A percentile compares a stretch with the other conserved stretches of the same genome.
These are phyloP conservation scores for Crotophaga sulcirostris DNA, from an alignment of 2,113 vertebrate genomes.

Conservation along the genomic window DNA sequence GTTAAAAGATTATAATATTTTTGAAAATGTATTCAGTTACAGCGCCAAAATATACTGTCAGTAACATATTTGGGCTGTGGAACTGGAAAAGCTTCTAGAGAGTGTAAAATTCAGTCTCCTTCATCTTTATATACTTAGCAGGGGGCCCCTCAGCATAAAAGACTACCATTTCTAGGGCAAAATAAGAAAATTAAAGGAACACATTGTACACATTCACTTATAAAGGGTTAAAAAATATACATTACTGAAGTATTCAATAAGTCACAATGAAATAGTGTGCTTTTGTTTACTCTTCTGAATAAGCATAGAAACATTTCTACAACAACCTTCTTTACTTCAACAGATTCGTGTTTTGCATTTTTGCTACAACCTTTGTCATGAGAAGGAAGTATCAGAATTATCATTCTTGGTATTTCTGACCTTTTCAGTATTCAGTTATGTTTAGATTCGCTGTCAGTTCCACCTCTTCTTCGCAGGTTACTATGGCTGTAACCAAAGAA, in stretches of 20 bases:
- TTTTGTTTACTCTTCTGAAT: background rate
- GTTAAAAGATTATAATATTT: background rate
- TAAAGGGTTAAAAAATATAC: background rate
- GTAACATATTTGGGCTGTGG: background rate
- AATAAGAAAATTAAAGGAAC: background rate
- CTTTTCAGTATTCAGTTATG: slow-evolving; percentile 16
- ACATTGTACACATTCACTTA: background rate
- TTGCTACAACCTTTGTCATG: background rate
- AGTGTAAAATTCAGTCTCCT: background rate
- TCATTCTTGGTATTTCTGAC: slow-evolving; percentile 23
- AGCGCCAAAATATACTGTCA: background rate
- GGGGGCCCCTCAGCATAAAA: background rate
- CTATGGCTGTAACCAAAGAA: slow-evolving; percentile 1
- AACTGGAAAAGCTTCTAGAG: background rate
- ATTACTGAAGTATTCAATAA: background rate
- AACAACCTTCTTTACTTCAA: background rate
- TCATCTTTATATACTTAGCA: background rate
- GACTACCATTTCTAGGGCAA: background rate
- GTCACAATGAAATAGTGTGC: background rate
- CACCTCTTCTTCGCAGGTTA: slow-evolving; percentile 11
- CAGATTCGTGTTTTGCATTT: background rate
- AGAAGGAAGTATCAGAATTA: background rate
- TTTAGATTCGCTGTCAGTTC: slow-evolving; percentile 17
- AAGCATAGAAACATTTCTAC: background rate
- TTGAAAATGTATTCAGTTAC: background rate